Evolutionary conservation across 2,113 vertebrate species (phyloP), one percentile per base, ranked within the genome.

Genomic region (Myiozetetes cayanensis): DNA sequence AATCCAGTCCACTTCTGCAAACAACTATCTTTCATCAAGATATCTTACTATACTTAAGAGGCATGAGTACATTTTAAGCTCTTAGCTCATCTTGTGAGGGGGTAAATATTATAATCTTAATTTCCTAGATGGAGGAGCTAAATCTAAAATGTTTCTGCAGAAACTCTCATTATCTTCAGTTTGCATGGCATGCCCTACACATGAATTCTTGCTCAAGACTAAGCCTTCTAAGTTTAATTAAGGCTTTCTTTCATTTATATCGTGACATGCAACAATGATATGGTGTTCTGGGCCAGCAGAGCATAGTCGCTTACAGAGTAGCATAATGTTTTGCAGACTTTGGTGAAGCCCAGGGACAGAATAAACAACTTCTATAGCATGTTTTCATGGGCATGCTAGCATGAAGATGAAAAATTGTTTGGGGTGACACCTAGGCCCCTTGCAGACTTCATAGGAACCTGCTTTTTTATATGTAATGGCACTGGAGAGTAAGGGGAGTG

Each of bases 61-160:
- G 37, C 30, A 75, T 14, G n/a, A 74, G 8, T 41, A 61, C 68
- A 8, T 81, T 75, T 93, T 81, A 94, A 95, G 28, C 27, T 91
- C 65, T 68, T 23, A 20, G 10, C 14, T 84, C 39, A 44, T 49
- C 66, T 78, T 78, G 30, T 63, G 35, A 77, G 50, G 11, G 18
- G 14, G 23, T 84, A 77, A 80, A 90, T 88, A 70, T 33, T 74
- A 41, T 59, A 27, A 43, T 49, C 70, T 43, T 78, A 27, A 70
- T 95, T 94, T 96, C 75, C 63, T 66, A 86, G 33, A 66, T 71
- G 50, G 82, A 73, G 53, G 83, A 88, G 80, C 21, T 82, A 78
- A 66, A 75, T 62, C 15, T 63, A 33, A 92, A 93, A 68, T 3
- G 0, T 72, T 79, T 83, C 58, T 79, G 14, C 49, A 70, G 35